Evolutionary conservation across 2,797 vertebrate genomes (phyloP).

Genomic region (Potorous gilbertii): DNA sequence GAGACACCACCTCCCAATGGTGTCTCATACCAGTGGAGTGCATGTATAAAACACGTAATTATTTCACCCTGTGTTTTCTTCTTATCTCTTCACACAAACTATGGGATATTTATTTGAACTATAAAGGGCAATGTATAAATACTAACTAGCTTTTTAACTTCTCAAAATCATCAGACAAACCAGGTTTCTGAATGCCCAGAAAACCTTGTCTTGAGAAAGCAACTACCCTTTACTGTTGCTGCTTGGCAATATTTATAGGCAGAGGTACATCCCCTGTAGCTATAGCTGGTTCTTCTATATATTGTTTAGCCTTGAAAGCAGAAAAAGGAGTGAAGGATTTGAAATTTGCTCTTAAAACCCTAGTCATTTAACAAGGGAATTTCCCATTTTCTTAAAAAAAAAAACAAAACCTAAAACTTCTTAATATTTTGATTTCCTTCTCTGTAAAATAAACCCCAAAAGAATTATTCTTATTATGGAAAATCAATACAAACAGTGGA

Average conservation of each 20-base stretch:
- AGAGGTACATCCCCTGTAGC: neutral
- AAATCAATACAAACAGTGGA: neutral
- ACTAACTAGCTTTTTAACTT: neutral
- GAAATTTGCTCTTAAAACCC: conserved; percentile 21
- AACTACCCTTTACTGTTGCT: conserved; percentile 15
- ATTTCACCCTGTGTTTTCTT: neutral
- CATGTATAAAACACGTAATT: neutral
- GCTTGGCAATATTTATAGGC: neutral
- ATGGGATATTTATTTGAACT: neutral
- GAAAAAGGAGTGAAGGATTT: conserved; percentile 1
- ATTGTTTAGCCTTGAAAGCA: neutral
- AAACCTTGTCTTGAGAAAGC: conserved; percentile 26
- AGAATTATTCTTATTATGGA: neutral
- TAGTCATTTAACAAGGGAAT: neutral
- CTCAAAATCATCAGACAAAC: neutral
- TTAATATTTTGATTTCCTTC: neutral
- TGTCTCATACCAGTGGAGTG: neutral
- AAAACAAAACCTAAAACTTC: neutral
- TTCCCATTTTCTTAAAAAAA: neutral
- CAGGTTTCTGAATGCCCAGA: neutral
- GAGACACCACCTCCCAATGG: neutral
- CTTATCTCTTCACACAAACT: neutral
- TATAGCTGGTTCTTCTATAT: neutral
- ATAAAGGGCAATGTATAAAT: neutral
- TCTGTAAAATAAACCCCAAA: neutral